Percentiles rank a stretch among this genome's conserved stretches.
Conservation (phyloP, 2,113 vertebrate species). For the Python bivittatus region DNA sequence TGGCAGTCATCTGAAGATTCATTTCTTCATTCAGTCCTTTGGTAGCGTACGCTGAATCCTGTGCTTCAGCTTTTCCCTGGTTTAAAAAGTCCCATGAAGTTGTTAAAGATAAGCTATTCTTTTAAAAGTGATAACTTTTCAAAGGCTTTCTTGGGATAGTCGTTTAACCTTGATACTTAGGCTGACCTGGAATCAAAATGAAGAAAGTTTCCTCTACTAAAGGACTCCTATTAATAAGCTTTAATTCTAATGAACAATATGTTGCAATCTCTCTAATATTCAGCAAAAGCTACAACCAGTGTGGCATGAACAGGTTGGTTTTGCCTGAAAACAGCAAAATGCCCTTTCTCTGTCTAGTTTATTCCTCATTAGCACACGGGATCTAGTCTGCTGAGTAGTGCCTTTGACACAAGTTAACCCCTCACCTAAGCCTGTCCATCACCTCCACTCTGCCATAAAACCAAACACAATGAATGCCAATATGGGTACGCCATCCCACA, state of each 20-base stretch:
- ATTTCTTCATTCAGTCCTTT: not conserved
- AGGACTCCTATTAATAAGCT: constrained; percentile 74
- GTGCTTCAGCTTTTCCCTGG: not conserved
- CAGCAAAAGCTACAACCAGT: constrained; percentile 67
- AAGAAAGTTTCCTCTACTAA: constrained; percentile 65
- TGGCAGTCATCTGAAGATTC: not conserved
- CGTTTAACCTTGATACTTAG: constrained; percentile 73
- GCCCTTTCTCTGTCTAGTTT: constrained; percentile 75
- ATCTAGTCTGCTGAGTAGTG: constrained; percentile 66
- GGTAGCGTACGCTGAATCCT: not conserved
- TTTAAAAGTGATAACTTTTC: constrained; percentile 58
- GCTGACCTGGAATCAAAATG: constrained; percentile 65
- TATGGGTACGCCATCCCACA: constrained; percentile 69
- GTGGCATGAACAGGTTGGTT: constrained; percentile 74
- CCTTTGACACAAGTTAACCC: constrained; percentile 78
- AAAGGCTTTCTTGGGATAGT: constrained; percentile 46
- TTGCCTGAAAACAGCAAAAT: constrained; percentile 75
- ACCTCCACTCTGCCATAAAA: constrained; percentile 76
- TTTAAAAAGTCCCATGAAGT: not conserved
- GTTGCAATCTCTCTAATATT: constrained; percentile 79
- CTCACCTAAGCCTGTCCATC: constrained; percentile 74
- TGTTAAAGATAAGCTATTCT: constrained; percentile 34
- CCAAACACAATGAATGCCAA: constrained; percentile 76
- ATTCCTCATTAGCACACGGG: constrained; percentile 79
- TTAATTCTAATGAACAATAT: constrained; percentile 78